phyloP scores from a whole-genome alignment of 2,888 invertebrate species.

The Spisula solida region DNA sequence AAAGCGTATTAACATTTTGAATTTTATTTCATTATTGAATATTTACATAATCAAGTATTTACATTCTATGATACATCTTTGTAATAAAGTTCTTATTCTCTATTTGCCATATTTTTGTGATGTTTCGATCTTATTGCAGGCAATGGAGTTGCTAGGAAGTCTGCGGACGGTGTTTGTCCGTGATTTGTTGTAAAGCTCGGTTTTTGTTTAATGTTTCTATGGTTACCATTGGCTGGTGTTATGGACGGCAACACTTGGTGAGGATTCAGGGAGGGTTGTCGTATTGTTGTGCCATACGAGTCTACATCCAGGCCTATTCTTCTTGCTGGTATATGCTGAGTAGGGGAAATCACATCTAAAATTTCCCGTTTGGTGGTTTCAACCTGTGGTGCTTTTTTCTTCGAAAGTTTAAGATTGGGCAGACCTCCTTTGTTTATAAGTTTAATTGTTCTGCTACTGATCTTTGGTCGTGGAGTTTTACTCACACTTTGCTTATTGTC shows the following conservation, averaged over 20 bases:
- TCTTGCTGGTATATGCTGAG: not conserved
- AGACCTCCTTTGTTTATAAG: not conserved
- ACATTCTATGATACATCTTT: not conserved
- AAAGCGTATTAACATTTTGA: not conserved
- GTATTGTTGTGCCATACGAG: not conserved
- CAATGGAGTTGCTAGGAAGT: not conserved
- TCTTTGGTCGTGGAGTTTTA: not conserved
- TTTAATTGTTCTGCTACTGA: not conserved
- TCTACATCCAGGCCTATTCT: not conserved
- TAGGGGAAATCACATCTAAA: not conserved
- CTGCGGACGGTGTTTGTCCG: not conserved
- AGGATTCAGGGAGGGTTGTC: not conserved
- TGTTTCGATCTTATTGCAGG: not conserved
- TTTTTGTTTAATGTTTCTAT: not conserved
- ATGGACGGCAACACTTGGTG: not conserved
- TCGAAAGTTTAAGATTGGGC: not conserved
- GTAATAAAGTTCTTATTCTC: not conserved
- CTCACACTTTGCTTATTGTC: not conserved
- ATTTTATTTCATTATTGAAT: not conserved
- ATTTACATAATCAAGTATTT: slow-evolving; percentile 6
- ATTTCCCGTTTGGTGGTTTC: not conserved
- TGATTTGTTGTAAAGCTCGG: not conserved
- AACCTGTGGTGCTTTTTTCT: not conserved
- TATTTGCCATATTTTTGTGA: not conserved
- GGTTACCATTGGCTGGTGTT: not conserved